Base-by-base conservation (phyloP, 2,888 invertebrate species). In the Heliconius hortense region DNA sequence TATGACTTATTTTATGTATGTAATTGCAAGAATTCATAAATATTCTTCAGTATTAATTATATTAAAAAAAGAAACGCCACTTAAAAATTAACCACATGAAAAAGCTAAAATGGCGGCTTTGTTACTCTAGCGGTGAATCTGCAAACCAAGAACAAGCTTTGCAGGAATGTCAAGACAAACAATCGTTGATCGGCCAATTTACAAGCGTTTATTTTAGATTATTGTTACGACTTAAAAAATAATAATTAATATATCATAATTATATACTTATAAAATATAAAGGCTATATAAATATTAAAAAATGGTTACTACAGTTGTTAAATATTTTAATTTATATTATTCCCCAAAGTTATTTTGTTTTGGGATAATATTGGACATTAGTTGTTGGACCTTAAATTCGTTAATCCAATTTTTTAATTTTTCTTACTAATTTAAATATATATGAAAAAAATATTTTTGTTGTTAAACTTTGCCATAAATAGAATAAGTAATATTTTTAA, bases 71-170 rank as follows among this genome's bases (percentile, higher is more conserved):
- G 31, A 7, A 60, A 76, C 35, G 72, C 71, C 62, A 72, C 64
- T 28, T 64, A 64, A 68, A 74, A 66, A 64, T 63, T 63, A 56
- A 73, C 77, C 80, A 77, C 80, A 81, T 79, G 81, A 79, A 79
- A 72, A 62, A 79, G 81, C 81, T 81, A 84, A 84, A 81, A 84
- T 84, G 84, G 84, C 84, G 79, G 77, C 53, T 48, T 4, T 39
- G 31, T 35, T 11, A 66, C 66, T 60, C 53, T 68, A 69, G 56
- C 69, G 69, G 56, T 56, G 31, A 56, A 69, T n/a, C 31, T 24
- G 21, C 43, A 28, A 26, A 73, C 59, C 73, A 73, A 56, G 21
- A 43, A 56, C 60, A 72, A 72, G 48, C 39, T 18, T 67, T 48
- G 18, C 21, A 43, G 5, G 43, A 43, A 26, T 18, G 67, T 67